Evolutionary conservation across 2,113 vertebrate species (phyloP).

Genomic region (Numida meleagris): DNA sequence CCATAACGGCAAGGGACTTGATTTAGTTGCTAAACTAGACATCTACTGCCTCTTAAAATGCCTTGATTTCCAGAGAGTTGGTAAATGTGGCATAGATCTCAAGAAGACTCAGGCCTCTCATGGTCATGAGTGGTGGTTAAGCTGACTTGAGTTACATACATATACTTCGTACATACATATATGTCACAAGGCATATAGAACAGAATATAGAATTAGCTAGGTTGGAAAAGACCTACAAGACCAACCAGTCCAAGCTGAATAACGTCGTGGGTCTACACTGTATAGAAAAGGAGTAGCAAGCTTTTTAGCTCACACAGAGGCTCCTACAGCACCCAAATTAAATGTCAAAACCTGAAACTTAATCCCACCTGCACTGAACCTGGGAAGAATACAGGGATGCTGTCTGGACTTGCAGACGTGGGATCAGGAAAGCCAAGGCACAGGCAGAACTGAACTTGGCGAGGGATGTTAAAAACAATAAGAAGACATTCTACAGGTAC

Average conservation of each 20-base stretch:
- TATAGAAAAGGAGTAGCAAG: not conserved
- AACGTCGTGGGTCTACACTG: accelerated
- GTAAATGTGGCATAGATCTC: not conserved
- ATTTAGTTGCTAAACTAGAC: not conserved
- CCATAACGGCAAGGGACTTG: not conserved
- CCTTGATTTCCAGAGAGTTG: not conserved
- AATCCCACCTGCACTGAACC: not conserved
- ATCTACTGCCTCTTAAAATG: not conserved
- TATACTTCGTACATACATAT: not conserved
- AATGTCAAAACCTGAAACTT: not conserved
- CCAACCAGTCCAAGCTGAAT: no score
- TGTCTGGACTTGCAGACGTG: no score
- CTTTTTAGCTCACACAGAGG: not conserved
- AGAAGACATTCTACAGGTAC: no score
- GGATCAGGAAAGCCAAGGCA: no score
- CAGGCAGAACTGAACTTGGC: no score
- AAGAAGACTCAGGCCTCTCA: not conserved
- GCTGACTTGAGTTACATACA: not conserved
- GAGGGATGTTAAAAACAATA: no score
- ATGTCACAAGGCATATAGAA: no score
- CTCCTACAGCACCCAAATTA: not conserved
- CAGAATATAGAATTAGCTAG: no score
- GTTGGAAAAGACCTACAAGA: no score
- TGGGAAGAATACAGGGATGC: no score
- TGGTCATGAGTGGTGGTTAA: not conserved